phyloP scores from a whole-genome alignment of 2,888 invertebrate species.

The Scaptomyza reducta region DNA sequence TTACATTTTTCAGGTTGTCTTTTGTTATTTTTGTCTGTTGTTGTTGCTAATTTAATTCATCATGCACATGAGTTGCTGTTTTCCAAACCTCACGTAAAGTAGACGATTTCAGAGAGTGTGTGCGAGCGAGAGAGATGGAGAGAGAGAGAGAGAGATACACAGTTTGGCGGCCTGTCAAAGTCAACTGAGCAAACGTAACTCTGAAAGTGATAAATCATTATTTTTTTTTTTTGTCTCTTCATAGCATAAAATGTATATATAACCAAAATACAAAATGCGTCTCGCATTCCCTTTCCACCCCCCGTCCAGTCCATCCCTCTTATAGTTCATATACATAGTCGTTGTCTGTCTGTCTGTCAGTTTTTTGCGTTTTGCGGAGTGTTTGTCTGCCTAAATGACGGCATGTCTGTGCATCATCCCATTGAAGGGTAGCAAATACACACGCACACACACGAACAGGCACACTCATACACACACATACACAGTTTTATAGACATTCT shows the following conservation, averaged over 20 bases:
- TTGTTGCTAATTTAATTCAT: slow-evolving; percentile 74
- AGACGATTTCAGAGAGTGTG: slow-evolving; percentile 12
- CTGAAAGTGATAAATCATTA: slow-evolving; percentile 73
- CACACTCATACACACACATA: slow-evolving; percentile 11
- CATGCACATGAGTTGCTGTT: slow-evolving; percentile 76
- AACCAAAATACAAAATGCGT: slow-evolving; percentile 65
- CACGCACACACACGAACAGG: slow-evolving; percentile 16
- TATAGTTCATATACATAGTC: slow-evolving; percentile 26
- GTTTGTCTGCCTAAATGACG: slow-evolving; percentile 68
- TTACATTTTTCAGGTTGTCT: slow-evolving; percentile 16
- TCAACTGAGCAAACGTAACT: slow-evolving; percentile 68
- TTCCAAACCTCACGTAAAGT: slow-evolving; percentile 64
- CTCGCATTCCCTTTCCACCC: slow-evolving; percentile 26
- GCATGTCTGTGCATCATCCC: slow-evolving; percentile 64
- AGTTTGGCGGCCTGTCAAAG: slow-evolving; percentile 70
- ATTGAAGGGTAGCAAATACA: slow-evolving; percentile 71
- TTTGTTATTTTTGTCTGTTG: slow-evolving; percentile 14
- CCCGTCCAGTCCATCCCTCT: background rate
- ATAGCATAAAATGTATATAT: slow-evolving; percentile 8
- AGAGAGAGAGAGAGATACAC: slow-evolving; percentile 5
- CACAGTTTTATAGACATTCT: slow-evolving; percentile 9
- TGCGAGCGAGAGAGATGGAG: slow-evolving; percentile 1
- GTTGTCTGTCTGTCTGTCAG: slow-evolving; percentile 42
- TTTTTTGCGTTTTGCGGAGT: slow-evolving; percentile 36
- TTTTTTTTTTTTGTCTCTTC: slow-evolving; percentile 42